phyloP scores from a whole-genome alignment of 2,797 vertebrate genomes.

The Chloroceryle inda region DNA sequence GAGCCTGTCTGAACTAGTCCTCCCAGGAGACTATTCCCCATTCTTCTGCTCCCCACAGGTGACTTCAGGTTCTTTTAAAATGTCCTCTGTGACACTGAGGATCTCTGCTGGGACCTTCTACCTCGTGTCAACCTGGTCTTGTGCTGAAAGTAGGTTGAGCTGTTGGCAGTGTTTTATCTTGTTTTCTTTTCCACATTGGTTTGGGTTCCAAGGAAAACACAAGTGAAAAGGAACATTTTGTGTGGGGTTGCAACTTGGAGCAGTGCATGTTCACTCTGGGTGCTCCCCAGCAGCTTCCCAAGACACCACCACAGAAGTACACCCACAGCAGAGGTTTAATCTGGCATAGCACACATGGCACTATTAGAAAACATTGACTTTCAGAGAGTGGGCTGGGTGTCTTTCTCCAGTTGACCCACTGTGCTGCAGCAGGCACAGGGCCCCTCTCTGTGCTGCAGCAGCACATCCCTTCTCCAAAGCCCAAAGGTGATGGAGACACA shows the following conservation, averaged over 20 bases:
- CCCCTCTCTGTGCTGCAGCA: accelerated
- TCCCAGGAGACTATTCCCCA: neutral
- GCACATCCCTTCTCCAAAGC: neutral
- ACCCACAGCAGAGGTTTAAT: neutral
- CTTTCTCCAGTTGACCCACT: neutral
- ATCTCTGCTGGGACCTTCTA: neutral
- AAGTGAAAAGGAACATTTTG: accelerated
- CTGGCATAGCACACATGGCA: accelerated
- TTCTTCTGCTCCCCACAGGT: accelerated
- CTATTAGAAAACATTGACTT: neutral
- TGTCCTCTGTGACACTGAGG: neutral
- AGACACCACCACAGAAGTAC: neutral
- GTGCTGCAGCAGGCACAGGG: neutral
- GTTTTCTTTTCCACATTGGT: neutral
- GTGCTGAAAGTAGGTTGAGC: neutral
- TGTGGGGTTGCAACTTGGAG: neutral
- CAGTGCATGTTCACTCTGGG: neutral
- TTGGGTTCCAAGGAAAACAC: neutral
- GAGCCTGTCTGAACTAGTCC: neutral
- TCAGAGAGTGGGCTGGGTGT: neutral
- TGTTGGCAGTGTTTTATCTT: neutral
- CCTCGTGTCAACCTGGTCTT: neutral
- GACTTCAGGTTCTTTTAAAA: neutral
- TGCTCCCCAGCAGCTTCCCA: neutral
- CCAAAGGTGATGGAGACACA: neutral